Base-by-base conservation (phyloP, 2,113 vertebrate species). In the Odontesthes bonariensis region DNA sequence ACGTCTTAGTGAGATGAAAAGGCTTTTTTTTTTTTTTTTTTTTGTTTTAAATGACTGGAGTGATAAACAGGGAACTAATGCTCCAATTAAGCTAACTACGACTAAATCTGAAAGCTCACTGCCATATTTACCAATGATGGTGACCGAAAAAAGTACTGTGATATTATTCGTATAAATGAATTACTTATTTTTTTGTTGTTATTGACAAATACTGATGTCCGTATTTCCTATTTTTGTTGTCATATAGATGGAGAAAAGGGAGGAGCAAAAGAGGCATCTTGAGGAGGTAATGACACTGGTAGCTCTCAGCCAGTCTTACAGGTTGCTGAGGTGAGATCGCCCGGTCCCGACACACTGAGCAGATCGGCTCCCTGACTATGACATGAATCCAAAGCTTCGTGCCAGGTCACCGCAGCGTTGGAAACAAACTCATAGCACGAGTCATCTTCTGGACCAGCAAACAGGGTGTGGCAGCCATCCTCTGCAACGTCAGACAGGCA, bases 351-450 rank as follows among this genome's bases (percentile, higher is more conserved):
- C 62, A 99, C 80, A 78, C 97, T 98, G 81, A 98, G 88, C 81
- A 99, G 94, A 83, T 98, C 95, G 32, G 95, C 96, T 38, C 94
- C 96, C 92, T 98, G 97, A 85, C 94, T 96, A 3, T 94, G 95
- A 89, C 97, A 99, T 0, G 97, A 96, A 81, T 96, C 69, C 63
- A 96, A 92, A 35, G 97, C 97, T 86, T 96, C 94, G 4, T 96
- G 96, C 98, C 98, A 99, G 71, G 95, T 92, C 79, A 98, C 95
- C 16, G 93, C 64, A 6, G 94, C 94, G 38, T 87, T 87, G 7
- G 93, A 92, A 65, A 97, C 96, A 91, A 97, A 95, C 81, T 98
- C 95, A 85, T 97, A 99, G 92, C 98, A 99, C 71, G 80, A 94
- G 62, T 94, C 92, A 2, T 84, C 83, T 3, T 85, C 90, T 8